Evolutionary conservation across 2,797 vertebrate genomes (phyloP).

Genomic region (Hafferia zeledoni): DNA sequence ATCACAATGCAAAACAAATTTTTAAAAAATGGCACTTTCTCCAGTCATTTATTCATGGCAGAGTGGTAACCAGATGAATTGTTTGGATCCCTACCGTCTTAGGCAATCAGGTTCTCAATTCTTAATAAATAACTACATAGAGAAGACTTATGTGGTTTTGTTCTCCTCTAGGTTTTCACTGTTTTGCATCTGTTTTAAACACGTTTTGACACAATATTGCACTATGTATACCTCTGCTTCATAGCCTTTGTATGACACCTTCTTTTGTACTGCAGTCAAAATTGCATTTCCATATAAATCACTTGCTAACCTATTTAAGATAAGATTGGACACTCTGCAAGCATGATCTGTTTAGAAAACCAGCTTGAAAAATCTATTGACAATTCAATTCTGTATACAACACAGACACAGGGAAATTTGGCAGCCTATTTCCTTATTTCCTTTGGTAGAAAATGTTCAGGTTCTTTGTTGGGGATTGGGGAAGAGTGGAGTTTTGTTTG

Average conservation of each 20-base stretch:
- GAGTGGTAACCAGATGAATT: background rate
- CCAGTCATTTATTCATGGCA: background rate
- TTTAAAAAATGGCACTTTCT: background rate
- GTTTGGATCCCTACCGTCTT: background rate
- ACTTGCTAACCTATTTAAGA: background rate
- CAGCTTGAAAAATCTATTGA: background rate
- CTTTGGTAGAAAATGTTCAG: background rate
- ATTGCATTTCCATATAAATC: background rate
- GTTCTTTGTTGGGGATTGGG: accelerated
- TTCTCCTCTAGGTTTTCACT: background rate
- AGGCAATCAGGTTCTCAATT: background rate
- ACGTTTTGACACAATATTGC: background rate
- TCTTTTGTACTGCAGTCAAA: background rate
- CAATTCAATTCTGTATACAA: background rate
- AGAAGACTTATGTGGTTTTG: background rate
- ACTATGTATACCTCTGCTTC: background rate
- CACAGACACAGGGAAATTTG: background rate
- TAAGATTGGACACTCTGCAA: background rate
- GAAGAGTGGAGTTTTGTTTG: background rate
- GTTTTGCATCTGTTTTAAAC: background rate
- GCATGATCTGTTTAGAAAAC: background rate
- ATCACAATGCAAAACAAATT: background rate
- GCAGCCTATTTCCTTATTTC: background rate
- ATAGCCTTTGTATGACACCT: background rate
- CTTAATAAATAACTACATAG: background rate